phyloP scores from a whole-genome alignment of 2,797 vertebrate genomes.

The Pipistrellus pipistrellus region DNA sequence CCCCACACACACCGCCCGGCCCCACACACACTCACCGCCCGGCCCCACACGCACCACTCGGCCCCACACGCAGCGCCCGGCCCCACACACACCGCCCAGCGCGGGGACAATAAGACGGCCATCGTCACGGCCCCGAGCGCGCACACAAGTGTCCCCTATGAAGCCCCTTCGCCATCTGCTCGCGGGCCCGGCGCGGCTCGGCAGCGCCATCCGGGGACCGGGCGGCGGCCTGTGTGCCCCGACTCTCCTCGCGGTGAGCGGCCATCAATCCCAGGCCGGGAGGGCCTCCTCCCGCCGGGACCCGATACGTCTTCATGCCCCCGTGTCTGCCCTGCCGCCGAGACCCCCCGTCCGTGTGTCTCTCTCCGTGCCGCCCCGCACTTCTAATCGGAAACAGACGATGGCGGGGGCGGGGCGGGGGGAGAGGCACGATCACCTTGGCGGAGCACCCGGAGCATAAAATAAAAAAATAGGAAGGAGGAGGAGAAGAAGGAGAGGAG shows the following conservation, averaged over 20 bases:
- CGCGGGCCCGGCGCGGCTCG: conserved; percentile 69
- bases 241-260: conserved; percentile 83
- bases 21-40: too few relatives aligned
- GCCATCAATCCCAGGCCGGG: conserved; percentile 79
- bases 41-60: too few relatives aligned
- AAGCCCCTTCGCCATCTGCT: conserved; percentile 66
- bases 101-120: too few relatives aligned
- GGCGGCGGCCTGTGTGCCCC: conserved; percentile 59
- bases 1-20: too few relatives aligned
- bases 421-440: conserved; percentile 96
- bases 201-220: conserved; percentile 62
- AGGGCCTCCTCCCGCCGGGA: conserved; percentile 86
- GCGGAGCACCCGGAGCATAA: conserved; percentile 92
- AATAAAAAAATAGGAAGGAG: conserved; percentile 22
- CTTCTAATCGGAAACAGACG: conserved; percentile 96
- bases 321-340: conserved; percentile 82
- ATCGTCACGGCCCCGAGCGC: too few relatives aligned
- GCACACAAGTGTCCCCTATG: too few relatives aligned
- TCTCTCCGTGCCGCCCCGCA: conserved; percentile 87
- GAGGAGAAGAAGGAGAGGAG: conserved; percentile 85
- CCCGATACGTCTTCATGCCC: conserved; percentile 90
- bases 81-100: too few relatives aligned
- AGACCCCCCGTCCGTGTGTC: conserved; percentile 83
- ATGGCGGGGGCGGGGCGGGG: conserved; percentile 84
- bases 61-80: too few relatives aligned